Percentiles rank a stretch among this genome's conserved stretches.
These are phyloP conservation scores for Cephalotes varians DNA, from an alignment of 2,888 invertebrate species.

Conservation along the genomic window DNA sequence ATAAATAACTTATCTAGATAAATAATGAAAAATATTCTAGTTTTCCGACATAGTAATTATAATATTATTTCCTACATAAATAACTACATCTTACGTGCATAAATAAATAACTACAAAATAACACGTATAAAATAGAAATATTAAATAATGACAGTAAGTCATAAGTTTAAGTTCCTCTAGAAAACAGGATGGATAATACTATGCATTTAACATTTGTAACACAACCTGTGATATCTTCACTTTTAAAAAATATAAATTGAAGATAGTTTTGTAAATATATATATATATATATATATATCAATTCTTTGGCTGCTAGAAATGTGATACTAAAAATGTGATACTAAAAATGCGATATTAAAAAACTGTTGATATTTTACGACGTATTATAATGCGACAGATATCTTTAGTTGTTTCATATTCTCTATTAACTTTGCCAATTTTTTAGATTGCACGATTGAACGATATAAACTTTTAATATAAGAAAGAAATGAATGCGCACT, in stretches of 20 bases:
- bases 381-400: not conserved
- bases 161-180: not conserved
- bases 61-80: not conserved
- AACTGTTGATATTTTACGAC: not conserved
- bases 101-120: not conserved
- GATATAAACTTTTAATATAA: not conserved
- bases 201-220: constrained; percentile 1
- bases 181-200: not conserved
- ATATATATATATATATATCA: too few species aligned
- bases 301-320: not conserved
- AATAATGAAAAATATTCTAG: not conserved
- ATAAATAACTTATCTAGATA: not conserved
- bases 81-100: not conserved
- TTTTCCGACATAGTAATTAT: not conserved
- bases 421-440: not conserved
- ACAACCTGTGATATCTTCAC: not conserved
- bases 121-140: not conserved
- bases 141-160: not conserved
- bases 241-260: not conserved
- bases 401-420: not conserved
- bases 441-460: not conserved
- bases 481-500: not conserved
- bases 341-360: not conserved
- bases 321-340: not conserved
- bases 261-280: constrained; percentile 1